Conservation (phyloP, 2,888 invertebrate genomes). For the Cerastoderma edule region DNA sequence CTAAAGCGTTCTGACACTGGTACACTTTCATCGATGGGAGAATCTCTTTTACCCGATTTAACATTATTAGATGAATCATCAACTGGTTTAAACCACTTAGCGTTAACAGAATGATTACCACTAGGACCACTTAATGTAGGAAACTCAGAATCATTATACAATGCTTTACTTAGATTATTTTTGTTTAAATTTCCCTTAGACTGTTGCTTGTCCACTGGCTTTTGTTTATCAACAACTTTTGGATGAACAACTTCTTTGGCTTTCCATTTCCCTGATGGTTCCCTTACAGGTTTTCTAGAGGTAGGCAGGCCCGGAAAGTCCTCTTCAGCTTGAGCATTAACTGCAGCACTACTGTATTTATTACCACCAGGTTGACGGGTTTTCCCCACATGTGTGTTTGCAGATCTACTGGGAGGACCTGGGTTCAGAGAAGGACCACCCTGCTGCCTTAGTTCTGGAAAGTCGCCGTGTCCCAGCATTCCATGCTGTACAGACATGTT, state of each 20-base stretch:
- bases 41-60: constrained; percentile 33
- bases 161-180: constrained; percentile 7
- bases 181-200: constrained; percentile 8
- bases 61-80: constrained; percentile 9
- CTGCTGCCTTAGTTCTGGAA: constrained; percentile 62
- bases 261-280: constrained; percentile 19
- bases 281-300: constrained; percentile 30
- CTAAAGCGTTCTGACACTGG: constrained; percentile 35
- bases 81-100: constrained; percentile 28
- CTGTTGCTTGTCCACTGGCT: constrained; percentile 27
- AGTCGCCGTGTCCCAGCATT: constrained; percentile 62
- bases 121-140: constrained; percentile 77
- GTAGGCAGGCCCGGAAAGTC: constrained; percentile 59
- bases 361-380: not conserved
- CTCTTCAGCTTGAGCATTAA: constrained; percentile 32
- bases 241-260: not conserved
- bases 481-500: constrained; percentile 79
- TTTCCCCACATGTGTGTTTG: not conserved
- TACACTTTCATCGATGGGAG: constrained; percentile 6
- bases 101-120: constrained; percentile 9
- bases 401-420: no score
- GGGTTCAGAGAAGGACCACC: no score
- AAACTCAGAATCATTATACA: constrained; percentile 74
- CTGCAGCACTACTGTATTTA: constrained; percentile 9
- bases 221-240: constrained; percentile 19